phyloP scores from a whole-genome alignment of 1,140 invertebrate genomes.

The Drosophila gunungcola region DNA sequence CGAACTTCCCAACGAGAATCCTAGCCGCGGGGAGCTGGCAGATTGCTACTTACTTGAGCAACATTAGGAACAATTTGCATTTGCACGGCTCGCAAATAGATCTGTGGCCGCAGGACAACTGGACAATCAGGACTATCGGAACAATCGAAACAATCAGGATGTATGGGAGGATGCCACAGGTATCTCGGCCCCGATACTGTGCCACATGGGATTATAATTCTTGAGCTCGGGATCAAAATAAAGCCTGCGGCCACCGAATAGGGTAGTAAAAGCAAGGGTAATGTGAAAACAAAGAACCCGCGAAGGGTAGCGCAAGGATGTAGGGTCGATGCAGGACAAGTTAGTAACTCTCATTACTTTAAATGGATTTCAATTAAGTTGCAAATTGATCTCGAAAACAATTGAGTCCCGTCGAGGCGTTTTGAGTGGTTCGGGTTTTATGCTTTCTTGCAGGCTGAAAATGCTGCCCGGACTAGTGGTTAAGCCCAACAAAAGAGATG shows the following conservation, averaged over 20 bases:
- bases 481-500: conserved; percentile 49
- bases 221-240: conserved; percentile 67
- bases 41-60: conserved; percentile 40
- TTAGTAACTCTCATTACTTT: conserved; percentile 84
- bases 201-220: conserved; percentile 66
- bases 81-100: conserved; percentile 61
- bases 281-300: conserved; percentile 19
- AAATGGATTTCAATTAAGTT: conserved; percentile 85
- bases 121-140: conserved; percentile 31
- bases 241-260: conserved; percentile 26
- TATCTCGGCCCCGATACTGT: conserved; percentile 9
- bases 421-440: conserved; percentile 57
- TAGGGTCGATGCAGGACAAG: conserved; percentile 55
- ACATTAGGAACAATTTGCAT: conserved; percentile 74
- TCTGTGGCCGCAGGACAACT: conserved; percentile 29
- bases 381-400: conserved; percentile 84
- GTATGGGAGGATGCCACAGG: conserved; percentile 32
- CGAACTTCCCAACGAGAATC: conserved; percentile 2
- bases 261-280: conserved; percentile 31
- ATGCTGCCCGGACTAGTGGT: conserved; percentile 10
- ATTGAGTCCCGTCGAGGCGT: conserved; percentile 77
- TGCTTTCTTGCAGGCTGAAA: conserved; percentile 45
- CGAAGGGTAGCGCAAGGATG: conserved; percentile 8
- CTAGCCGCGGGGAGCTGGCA: conserved; percentile 27
- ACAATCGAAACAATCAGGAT: conserved; percentile 26